These are phyloP conservation scores for Oryzias sinensis DNA, from an alignment of 2,797 vertebrate genomes.

Conservation along the genomic window DNA sequence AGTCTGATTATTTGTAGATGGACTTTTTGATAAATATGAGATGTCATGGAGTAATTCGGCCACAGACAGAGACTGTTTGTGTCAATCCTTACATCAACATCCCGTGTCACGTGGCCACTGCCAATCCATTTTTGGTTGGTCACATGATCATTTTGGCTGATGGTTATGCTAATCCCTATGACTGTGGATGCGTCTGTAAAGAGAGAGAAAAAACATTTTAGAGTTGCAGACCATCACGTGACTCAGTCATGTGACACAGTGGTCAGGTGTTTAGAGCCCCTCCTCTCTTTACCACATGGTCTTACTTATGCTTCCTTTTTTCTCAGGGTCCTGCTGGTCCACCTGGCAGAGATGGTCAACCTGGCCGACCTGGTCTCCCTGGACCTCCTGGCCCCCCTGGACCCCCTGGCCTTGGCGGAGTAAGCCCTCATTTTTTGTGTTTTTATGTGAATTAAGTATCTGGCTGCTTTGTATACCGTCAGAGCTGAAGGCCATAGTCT, in stretches of 20 bases:
- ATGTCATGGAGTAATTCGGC: background rate
- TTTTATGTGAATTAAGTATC: background rate
- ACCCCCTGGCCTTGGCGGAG: constrained; percentile 92
- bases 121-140: constrained; percentile 8
- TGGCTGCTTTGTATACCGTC: background rate
- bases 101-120: constrained; percentile 38
- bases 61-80: background rate
- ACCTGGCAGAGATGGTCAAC: constrained; percentile 88
- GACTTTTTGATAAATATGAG: background rate
- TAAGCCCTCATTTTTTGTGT: constrained; percentile 74
- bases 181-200: no score
- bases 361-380: constrained; percentile 84
- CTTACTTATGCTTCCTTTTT: constrained; percentile 15
- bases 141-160: constrained; percentile 7
- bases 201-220: no score
- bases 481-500: background rate
- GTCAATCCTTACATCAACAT: constrained; percentile 9
- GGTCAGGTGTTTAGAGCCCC: background rate
- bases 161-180: background rate
- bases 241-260: no score
- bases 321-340: constrained; percentile 83
- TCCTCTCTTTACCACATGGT: background rate
- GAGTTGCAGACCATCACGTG: no score
- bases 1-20: no score
- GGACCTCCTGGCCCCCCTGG: constrained; percentile 91